Base-by-base conservation (phyloP, 2,113 vertebrate genomes). In the Pygathrix nemaeus region DNA sequence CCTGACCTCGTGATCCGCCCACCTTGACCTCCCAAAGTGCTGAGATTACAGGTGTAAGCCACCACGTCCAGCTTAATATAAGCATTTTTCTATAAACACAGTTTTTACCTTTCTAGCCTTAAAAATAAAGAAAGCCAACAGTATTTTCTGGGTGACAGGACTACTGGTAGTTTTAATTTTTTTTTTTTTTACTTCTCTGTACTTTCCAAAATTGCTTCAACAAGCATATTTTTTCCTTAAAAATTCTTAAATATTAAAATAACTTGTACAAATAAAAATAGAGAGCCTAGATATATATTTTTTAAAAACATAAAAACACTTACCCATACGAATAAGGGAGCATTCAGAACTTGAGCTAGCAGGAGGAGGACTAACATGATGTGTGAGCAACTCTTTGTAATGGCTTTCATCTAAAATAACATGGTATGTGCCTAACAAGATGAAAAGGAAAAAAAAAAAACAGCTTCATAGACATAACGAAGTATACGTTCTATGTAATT, bases 271-370 rank as follows among this genome's bases (percentile, higher is more conserved):
- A 83, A 94, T 64, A 17, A 92, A 93, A 88, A 86, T 0, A 94
- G 13, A 91, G 14, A 87, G 27, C 12, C 32, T 84, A 92, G 94
- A 96, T 27, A 61, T 21, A 3, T 35, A 84, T 38, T 93, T 84
- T 45, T 10, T 81, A 88, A 89, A 38, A 57, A 88, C 16, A 79
- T 52, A 93, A 82, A 83, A 57, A 70, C 68, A 97, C 99, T 92
- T 98, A 99, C 99, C 99, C 99, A 99, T 99, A 79, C 99, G 99
- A 98, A 99, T 99, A 79, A 99, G 99, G 30, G 99, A 99, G 96
- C 99, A 99, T 94, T 99, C 99, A 4, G 99, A 99, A 45, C 98
- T 99, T 45, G 99, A 99, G 98, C 99, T 99, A 97, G 99, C 99
- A 30, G 99, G 99, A 55, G 99, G 99, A 57, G 99, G 99, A 92